A percentile compares a stretch with the other conserved stretches of the same genome.
These are phyloP conservation scores for Apodemia hepburni DNA, from an alignment of 2,888 invertebrate species.

Conservation along the genomic window DNA sequence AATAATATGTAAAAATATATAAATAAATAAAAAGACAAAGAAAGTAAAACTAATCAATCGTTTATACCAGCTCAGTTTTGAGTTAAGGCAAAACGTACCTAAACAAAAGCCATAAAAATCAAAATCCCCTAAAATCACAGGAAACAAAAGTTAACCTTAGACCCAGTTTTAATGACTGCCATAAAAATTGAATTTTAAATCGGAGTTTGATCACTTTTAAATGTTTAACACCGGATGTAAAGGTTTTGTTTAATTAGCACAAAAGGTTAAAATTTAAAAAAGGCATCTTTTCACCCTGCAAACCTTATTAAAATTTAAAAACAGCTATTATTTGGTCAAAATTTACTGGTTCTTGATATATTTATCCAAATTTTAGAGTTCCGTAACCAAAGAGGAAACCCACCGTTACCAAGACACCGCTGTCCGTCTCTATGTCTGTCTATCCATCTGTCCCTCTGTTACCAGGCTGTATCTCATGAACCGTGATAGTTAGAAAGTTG, in stretches of 20 bases:
- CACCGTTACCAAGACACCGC: too few species aligned
- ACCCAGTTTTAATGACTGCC: slow-evolving; percentile 49
- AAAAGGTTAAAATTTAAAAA: slow-evolving; percentile 51
- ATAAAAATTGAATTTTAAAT: slow-evolving; percentile 67
- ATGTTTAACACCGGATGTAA: slow-evolving; percentile 61
- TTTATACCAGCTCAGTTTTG: neutral
- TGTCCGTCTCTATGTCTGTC: too few species aligned
- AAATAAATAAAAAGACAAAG: too few species aligned
- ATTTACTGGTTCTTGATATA: slow-evolving; percentile 22
- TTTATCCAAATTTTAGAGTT: neutral
- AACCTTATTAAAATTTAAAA: neutral
- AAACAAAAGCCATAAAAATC: slow-evolving; percentile 51
- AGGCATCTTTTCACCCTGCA: slow-evolving; percentile 23
- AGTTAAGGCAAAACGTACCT: slow-evolving; percentile 36
- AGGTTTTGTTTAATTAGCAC: slow-evolving; percentile 66
- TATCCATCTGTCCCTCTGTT: too few species aligned
- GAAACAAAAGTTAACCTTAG: slow-evolving; percentile 59
- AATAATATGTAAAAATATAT: too few species aligned
- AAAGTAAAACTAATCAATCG: too few species aligned
- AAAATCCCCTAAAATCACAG: slow-evolving; percentile 53
- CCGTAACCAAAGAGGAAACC: too few species aligned
- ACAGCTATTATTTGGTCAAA: neutral
- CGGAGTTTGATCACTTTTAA: slow-evolving; percentile 60
- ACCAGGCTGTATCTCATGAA: too few species aligned
- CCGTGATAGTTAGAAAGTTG: too few species aligned